These are phyloP conservation scores for Catagonus wagneri DNA, from an alignment of 2,113 vertebrate genomes.

Conservation along the genomic window DNA sequence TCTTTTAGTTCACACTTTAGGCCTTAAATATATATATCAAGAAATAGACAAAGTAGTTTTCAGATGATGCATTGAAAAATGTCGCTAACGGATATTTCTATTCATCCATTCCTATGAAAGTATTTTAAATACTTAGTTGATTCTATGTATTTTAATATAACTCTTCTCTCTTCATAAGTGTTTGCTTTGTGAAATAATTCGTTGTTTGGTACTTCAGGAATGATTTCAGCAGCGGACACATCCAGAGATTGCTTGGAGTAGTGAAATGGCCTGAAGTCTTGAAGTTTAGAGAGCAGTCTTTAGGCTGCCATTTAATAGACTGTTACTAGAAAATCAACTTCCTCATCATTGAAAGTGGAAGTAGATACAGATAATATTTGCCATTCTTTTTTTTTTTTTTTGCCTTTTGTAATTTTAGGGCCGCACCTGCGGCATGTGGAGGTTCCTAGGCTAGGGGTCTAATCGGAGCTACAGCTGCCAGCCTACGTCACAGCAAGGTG, in stretches of 20 bases:
- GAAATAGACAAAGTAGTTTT: conserved; percentile 41
- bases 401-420: too few species aligned
- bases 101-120: not conserved
- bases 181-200: conserved; percentile 25
- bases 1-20: conserved; percentile 34
- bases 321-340: conserved; percentile 22
- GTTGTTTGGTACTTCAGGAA: conserved; percentile 4
- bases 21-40: not conserved
- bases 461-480: too few species aligned
- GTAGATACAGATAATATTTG: not conserved
- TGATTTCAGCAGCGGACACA: conserved; percentile 34
- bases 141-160: not conserved
- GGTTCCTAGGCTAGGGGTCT: too few species aligned
- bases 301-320: not conserved
- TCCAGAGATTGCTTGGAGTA: not conserved
- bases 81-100: not conserved
- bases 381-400: too few species aligned
- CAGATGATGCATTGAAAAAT: conserved; percentile 33
- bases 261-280: not conserved
- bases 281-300: conserved; percentile 31
- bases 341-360: not conserved
- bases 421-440: too few species aligned
- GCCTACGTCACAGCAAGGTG: too few species aligned
- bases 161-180: not conserved
- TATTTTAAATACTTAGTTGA: conserved; percentile 47